A percentile compares a stretch with the other conserved stretches of the same genome.
These are phyloP conservation scores for Galerucella nymphaeae DNA, from an alignment of 2,888 invertebrate genomes.

Conservation along the genomic window DNA sequence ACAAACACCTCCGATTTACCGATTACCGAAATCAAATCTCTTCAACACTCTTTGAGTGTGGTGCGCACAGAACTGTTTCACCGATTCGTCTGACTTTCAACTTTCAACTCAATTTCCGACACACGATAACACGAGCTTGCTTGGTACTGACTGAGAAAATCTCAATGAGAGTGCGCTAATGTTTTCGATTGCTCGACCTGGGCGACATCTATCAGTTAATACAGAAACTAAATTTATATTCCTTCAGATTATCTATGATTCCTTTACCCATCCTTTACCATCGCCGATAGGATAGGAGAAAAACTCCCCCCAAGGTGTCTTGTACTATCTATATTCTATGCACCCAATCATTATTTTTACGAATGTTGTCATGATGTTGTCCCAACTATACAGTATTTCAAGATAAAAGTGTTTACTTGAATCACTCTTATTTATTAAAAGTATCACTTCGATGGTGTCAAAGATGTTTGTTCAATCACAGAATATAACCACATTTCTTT, in stretches of 20 bases:
- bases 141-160: conserved; percentile 34
- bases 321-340: too few species aligned
- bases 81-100: conserved; percentile 47
- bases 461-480: background rate
- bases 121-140: background rate
- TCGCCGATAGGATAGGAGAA: too few species aligned
- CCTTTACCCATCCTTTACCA: too few species aligned
- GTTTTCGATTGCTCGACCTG: conserved; percentile 43
- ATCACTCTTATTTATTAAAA: too few species aligned
- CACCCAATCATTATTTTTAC: too few species aligned
- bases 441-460: background rate
- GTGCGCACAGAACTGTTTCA: conserved; percentile 62
- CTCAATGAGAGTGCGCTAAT: conserved; percentile 49
- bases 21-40: conserved; percentile 46
- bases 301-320: too few species aligned
- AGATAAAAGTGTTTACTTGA: too few species aligned
- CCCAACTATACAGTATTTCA: too few species aligned
- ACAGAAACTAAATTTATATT: background rate
- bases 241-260: background rate
- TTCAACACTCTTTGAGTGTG: conserved; percentile 56
- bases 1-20: conserved; percentile 65
- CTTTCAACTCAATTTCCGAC: conserved; percentile 34
- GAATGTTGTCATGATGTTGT: too few species aligned
- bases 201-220: conserved; percentile 38
- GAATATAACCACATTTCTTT: background rate